phyloP scores from a whole-genome alignment of 23 tunicate species.

The Diplosoma virens region DNA sequence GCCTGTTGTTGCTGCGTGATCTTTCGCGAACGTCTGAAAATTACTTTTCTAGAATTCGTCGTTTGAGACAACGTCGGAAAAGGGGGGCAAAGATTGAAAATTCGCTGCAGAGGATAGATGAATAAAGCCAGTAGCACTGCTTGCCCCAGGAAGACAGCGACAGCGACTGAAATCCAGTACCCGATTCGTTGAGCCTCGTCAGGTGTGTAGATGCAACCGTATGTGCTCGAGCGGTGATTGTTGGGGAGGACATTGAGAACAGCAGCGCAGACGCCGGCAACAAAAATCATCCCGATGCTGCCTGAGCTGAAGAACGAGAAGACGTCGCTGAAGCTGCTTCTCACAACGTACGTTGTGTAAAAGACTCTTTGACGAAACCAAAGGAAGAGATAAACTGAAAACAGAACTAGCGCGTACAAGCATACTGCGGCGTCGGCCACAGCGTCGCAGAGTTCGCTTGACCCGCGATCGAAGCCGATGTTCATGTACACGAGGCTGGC shows the following conservation, averaged over 20 bases:
- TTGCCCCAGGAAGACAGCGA: constrained; percentile 47
- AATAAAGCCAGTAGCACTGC: constrained; percentile 41
- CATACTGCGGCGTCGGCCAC: constrained; percentile 40
- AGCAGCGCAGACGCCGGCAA: constrained; percentile 15
- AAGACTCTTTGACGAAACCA: constrained; percentile 69
- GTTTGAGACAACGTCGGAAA: too few species aligned
- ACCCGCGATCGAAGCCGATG: constrained; percentile 10
- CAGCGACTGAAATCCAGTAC: constrained; percentile 1
- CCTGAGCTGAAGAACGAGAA: constrained; percentile 36
- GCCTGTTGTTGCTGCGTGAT: too few species aligned
- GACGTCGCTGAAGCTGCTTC: constrained; percentile 6
- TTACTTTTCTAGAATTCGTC: too few species aligned
- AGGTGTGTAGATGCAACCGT: constrained; percentile 39
- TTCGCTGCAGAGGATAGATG: constrained; percentile 48
- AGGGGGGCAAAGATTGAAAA: constrained; percentile 9
- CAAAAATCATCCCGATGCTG: constrained; percentile 42
- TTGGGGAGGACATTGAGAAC: constrained; percentile 21
- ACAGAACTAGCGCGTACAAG: constrained; percentile 30
- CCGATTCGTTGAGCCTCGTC: neutral
- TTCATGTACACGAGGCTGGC: constrained; percentile 27
- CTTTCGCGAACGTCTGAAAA: too few species aligned
- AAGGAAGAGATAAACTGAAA: constrained; percentile 45
- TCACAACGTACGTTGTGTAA: constrained; percentile 47
- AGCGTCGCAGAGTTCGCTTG: constrained; percentile 27
- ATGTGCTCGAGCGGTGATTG: constrained; percentile 17